Evolutionary conservation across 1,140 invertebrate species (phyloP).

Genomic region (Atta texana): DNA sequence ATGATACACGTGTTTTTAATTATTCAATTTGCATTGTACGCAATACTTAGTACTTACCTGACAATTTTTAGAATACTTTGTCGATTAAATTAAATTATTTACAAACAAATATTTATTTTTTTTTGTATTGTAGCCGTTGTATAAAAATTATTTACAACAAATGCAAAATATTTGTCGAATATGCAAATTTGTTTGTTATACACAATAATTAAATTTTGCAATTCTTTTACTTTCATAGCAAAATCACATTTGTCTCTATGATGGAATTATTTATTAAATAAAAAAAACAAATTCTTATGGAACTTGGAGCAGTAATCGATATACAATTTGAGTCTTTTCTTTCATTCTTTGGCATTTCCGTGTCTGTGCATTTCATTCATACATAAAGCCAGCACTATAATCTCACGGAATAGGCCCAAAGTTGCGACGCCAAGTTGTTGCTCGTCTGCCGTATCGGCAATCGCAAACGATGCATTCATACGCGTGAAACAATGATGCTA

Average conservation of each 20-base stretch:
- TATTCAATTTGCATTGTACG: constrained; percentile 28
- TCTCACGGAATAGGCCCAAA: not conserved
- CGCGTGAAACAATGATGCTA: not conserved
- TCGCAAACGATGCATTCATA: not conserved
- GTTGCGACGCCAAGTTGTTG: not conserved
- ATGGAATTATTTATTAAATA: no score
- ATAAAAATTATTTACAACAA: no score
- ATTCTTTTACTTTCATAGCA: no score
- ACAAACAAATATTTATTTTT: no score
- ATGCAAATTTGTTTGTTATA: no score
- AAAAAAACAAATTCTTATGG: not conserved
- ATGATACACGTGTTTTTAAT: not conserved
- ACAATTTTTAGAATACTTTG: not conserved
- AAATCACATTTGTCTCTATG: no score
- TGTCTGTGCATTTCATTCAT: not conserved
- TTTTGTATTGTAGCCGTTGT: no score
- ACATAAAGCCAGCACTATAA: not conserved
- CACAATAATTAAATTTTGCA: no score
- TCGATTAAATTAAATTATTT: not conserved
- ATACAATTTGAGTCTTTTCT: not conserved
- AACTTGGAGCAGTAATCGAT: not conserved
- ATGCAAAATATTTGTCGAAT: no score
- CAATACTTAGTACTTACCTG: not conserved
- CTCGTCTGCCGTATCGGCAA: not conserved
- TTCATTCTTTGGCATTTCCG: not conserved